Evolutionary conservation across 1,140 invertebrate species (phyloP), one percentile per base, ranked within the genome.

Genomic region (Telenomus remus): DNA sequence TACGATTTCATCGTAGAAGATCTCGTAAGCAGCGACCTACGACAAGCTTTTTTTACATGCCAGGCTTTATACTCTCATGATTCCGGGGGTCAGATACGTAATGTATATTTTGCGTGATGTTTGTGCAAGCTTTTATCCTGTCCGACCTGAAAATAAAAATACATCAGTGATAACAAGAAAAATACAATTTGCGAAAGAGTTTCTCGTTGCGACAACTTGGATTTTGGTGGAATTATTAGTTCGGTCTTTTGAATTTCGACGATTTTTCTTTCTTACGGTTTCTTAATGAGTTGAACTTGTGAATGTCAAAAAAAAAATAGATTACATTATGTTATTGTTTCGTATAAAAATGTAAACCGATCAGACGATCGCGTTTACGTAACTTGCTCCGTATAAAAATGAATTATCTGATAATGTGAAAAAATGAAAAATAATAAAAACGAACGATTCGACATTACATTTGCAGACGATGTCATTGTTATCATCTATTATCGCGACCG

Each of bases 111-210:
- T 48, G 75, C 71, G 77, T 84, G 82, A 81, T 82, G 84, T 80
- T 83, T 27, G 19, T 27, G 19, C 81, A 79, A 80, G 51, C 37
- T 76, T 54, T 84, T 84, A 84, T 84, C 82, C 34, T 1, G 12
- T 71, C 55, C 68, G 71, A 14, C 14, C 57, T 69, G 59, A 37
- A 66, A 68, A 71, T 50, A 55, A 71, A 66, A 73, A 59, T 69
- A n/a, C 50, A n/a, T 6, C 11, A 3, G 37, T 69, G 55, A 63
- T 61, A 71, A 71, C 37, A 37, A 9, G 19, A 27, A 27, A 27
- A 27, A 27, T 2, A 47, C 19, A 65, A 55, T 57, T 65, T n/a
- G 43, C 48, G 44, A 55, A 54, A 44, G 49, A 33, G 16, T 53
- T 37, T 27, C 19, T 27, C 2, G 19, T 6, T 6, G 19, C 2